phyloP scores from a whole-genome alignment of 2,113 vertebrate genomes.

The Laterallus jamaicensis region DNA sequence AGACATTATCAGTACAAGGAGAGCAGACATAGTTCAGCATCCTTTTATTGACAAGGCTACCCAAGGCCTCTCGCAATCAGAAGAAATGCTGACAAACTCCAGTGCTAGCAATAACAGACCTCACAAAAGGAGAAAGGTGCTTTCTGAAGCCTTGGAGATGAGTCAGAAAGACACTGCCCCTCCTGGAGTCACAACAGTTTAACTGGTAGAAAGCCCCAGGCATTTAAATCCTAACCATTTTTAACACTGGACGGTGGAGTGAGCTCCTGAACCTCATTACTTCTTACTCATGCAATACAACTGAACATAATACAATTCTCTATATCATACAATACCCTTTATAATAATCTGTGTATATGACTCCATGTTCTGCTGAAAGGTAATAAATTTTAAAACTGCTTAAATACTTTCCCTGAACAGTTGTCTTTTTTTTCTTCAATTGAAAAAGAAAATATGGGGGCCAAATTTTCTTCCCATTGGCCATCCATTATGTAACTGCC shows the following conservation, averaged over 20 bases:
- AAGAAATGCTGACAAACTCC: background rate
- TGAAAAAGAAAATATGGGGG: background rate
- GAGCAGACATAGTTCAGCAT: background rate
- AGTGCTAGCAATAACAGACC: background rate
- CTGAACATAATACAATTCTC: background rate
- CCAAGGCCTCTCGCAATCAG: background rate
- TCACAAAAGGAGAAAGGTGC: background rate
- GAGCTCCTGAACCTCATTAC: background rate
- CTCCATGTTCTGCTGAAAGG: background rate
- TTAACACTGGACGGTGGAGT: background rate
- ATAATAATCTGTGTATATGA: background rate
- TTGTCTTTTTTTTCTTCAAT: background rate
- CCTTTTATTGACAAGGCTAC: background rate
- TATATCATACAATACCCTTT: background rate
- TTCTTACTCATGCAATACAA: background rate
- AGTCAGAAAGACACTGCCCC: background rate
- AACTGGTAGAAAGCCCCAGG: background rate
- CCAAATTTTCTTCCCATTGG: background rate
- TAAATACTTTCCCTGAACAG: background rate
- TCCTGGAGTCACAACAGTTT: background rate
- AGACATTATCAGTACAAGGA: background rate
- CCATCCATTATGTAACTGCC: background rate
- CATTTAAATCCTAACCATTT: background rate
- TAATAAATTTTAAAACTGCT: background rate
- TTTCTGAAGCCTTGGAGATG: background rate